Percentiles rank a stretch among this genome's conserved stretches.
These are phyloP conservation scores for Sitta carolinensis DNA, from an alignment of 2,797 vertebrate species.

Conservation along the genomic window DNA sequence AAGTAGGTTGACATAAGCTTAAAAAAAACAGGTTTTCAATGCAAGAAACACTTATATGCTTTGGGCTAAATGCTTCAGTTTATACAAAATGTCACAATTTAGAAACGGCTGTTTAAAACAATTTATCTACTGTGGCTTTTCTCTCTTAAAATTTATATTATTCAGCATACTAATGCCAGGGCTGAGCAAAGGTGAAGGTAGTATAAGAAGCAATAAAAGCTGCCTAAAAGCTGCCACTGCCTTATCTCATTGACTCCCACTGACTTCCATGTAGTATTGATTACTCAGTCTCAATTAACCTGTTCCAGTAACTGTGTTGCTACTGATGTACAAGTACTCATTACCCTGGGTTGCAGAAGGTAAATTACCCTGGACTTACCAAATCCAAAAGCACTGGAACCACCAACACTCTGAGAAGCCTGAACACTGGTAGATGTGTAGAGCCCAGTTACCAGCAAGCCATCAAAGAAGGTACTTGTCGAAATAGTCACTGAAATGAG, in stretches of 20 bases:
- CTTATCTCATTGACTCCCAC: not conserved
- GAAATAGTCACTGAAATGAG: slow-evolving; percentile 91
- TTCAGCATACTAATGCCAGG: not conserved
- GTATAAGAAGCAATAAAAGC: not conserved
- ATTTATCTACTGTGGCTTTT: not conserved
- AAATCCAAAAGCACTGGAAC: slow-evolving; percentile 91
- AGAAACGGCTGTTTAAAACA: not conserved
- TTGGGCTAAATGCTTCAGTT: not conserved
- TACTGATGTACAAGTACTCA: not conserved
- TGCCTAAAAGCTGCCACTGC: not conserved
- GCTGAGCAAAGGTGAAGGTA: not conserved
- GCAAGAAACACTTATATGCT: not conserved
- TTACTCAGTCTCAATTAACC: not conserved
- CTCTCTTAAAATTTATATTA: not conserved
- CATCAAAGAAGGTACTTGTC: slow-evolving; percentile 95
- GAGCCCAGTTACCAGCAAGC: slow-evolving; percentile 94
- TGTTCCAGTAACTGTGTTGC: not conserved
- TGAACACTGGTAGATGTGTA: slow-evolving; percentile 97
- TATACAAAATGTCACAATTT: not conserved
- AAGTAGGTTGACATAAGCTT: not conserved
- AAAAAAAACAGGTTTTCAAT: not conserved
- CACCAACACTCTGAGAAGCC: slow-evolving; percentile 87
- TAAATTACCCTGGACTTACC: slow-evolving; percentile 82
- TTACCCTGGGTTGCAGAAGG: not conserved
- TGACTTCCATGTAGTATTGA: not conserved